These are phyloP conservation scores for Pelobates fuscus DNA, from an alignment of 2,113 vertebrate genomes.

Conservation along the genomic window DNA sequence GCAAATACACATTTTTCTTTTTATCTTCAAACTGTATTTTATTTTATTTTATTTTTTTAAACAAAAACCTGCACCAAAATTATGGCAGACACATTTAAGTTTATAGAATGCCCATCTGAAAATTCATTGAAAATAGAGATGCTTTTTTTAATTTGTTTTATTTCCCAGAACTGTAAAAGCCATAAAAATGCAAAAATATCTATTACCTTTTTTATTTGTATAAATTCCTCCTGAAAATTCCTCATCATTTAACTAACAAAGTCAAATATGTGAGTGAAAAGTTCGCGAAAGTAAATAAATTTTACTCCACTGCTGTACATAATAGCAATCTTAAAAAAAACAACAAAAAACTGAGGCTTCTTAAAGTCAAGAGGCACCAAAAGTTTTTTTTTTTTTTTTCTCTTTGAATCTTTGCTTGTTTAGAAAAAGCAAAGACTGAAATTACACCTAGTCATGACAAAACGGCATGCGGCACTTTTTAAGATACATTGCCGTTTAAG, in stretches of 20 bases:
- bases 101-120: constrained; percentile 67
- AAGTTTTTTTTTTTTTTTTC: too few species aligned
- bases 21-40: constrained; percentile 33
- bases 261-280: constrained; percentile 34
- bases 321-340: constrained; percentile 20
- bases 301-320: constrained; percentile 12
- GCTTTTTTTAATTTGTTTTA: too few species aligned
- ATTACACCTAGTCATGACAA: too few species aligned
- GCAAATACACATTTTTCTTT: constrained; percentile 48
- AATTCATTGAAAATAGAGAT: constrained; percentile 70
- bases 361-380: not conserved
- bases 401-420: too few species aligned
- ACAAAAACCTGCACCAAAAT: constrained; percentile 60
- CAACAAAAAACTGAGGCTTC: constrained; percentile 28
- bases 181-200: constrained; percentile 69
- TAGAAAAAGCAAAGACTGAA: too few species aligned
- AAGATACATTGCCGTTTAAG: too few species aligned
- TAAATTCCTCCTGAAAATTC: constrained; percentile 21
- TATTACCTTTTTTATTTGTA: constrained; percentile 41
- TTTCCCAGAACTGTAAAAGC: constrained; percentile 66
- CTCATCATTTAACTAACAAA: not conserved
- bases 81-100: constrained; percentile 56
- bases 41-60: constrained; percentile 34
- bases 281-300: constrained; percentile 36
- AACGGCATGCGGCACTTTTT: too few species aligned